Evolutionary conservation across 2,888 invertebrate species (phyloP), one percentile per base, ranked within the genome.

Genomic region (Gibbula magus): DNA sequence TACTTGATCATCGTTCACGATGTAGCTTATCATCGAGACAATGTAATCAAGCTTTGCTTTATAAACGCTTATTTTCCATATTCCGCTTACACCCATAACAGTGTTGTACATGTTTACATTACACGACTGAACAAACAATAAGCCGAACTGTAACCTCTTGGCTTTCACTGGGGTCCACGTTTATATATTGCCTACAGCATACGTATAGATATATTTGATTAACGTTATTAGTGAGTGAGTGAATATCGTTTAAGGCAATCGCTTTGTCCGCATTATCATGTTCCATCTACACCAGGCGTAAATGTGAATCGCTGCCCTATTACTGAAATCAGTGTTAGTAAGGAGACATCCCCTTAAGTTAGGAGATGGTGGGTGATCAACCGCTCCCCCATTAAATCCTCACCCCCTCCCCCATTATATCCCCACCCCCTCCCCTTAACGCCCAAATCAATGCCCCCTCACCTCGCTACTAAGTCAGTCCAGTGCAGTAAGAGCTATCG

Each of bases 281-380:
- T 39, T 32, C n/a, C 32, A 70, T 70, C 70, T 20, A 35, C 29
- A n/a, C 2, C 20, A 10, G 35, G 39, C 35, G 39, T 39, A 32
- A 70, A 70, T 70, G 70, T 70, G 45, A 70, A 70, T 70, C 20
- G 70, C 35, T 35, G 32, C 16, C 13, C 70, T 70, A 70, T 70
- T 70, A 70, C 70, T 35, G 70, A 35, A 70, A 70, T 70, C 20
- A 70, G 70, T 20, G 13, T 39, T 32, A 20, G 20, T 20, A 35
- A 10, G 20, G 70, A 35, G 70, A 70, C 70, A 25, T 70, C 70
- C 0, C 70, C 35, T n/a, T 13, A 18, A 20, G 70, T 35, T 39
- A 61, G 25, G 61, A 29, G 29, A 29, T 16, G 22, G 70, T 70
- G 18, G 29, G 35, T 70, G 45, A 45, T 45, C 8, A 10, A 10